Evolutionary conservation across 2,797 vertebrate genomes (phyloP), one percentile per base, ranked within the genome.

Genomic region (Carduelis carduelis): DNA sequence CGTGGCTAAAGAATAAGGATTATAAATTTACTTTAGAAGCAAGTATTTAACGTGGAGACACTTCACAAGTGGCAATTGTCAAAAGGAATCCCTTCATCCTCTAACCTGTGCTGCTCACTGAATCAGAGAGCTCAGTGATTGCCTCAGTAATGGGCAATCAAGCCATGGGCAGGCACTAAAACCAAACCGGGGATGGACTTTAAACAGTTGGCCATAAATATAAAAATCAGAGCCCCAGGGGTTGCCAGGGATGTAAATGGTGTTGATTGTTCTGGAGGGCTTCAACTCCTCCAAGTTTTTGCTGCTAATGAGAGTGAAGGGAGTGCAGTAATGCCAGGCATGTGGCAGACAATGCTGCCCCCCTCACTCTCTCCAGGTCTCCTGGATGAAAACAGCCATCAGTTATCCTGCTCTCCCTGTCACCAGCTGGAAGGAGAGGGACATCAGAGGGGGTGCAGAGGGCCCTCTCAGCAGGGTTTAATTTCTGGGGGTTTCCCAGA

Each of bases 1-100:
- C 21, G 55, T 61, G 49, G 70, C 59, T 93, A 74, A 66, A 75
- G 59, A 77, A 63, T 37, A 39, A 82, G 94, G 87, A 96, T 96
- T 92, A 92, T 91, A 95, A 97, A 96, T 97, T 92, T 91, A 94
- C 69, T 96, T 96, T 39, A 65, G 52, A 71, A 63, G 78, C 65
- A 57, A 80, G 91, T 83, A 75, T 91, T 97, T 86, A 55, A 69
- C 4, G 1, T 53, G 90, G 70, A 82, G 41, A 94, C n/a, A 8
- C n/a, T 86, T 92, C 84, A 56, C 80, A 96, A 92, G 57, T 13
- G 14, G 71, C 95, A 90, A 87, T 71, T 32, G 52, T 88, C 57
- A 53, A 91, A 91, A 93, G 52, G 74, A 79, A 93, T 79, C 46
- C 77, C 89, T 89, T 53, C 53, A 74, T 95, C 81, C 87, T 86